Evolutionary conservation across 2,888 invertebrate genomes (phyloP).

Genomic region (Celastrina argiolus): DNA sequence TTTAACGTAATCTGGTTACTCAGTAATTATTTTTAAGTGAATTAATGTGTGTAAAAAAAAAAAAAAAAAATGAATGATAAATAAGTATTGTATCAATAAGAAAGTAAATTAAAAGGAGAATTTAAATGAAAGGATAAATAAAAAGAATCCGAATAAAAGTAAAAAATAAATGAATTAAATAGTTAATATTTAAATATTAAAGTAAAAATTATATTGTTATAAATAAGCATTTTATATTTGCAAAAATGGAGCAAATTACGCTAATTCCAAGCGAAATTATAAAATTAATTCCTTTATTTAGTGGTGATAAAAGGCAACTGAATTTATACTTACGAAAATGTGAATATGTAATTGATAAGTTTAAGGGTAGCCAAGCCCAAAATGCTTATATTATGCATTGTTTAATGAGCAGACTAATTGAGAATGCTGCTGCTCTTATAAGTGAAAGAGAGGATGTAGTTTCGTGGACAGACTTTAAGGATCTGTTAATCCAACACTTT

Average conservation of each 20-base stretch:
- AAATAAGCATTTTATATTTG: no score
- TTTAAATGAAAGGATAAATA: background rate
- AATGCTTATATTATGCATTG: constrained; percentile 22
- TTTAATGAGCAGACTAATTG: constrained; percentile 5
- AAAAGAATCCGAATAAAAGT: no score
- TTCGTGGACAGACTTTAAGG: constrained; percentile 8
- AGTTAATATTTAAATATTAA: background rate
- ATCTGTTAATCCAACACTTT: constrained; percentile 22
- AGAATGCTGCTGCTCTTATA: constrained; percentile 14
- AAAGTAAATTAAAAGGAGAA: background rate
- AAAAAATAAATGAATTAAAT: no score
- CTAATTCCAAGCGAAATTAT: constrained; percentile 1
- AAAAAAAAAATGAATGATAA: no score
- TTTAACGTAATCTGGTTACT: background rate
- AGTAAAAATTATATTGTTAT: no score
- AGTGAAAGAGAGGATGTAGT: constrained; percentile 19
- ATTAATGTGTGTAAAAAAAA: background rate
- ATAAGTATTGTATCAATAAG: background rate
- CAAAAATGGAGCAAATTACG: background rate
- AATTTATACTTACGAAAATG: constrained; percentile 22
- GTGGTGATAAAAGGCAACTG: constrained; percentile 18
- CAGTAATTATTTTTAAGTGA: background rate
- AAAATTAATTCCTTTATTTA: background rate
- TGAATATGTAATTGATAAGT: constrained; percentile 23
- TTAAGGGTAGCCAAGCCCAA: constrained; percentile 23